Conservation (phyloP, 2,888 invertebrate species). For the Hypselothyrea guttata region DNA sequence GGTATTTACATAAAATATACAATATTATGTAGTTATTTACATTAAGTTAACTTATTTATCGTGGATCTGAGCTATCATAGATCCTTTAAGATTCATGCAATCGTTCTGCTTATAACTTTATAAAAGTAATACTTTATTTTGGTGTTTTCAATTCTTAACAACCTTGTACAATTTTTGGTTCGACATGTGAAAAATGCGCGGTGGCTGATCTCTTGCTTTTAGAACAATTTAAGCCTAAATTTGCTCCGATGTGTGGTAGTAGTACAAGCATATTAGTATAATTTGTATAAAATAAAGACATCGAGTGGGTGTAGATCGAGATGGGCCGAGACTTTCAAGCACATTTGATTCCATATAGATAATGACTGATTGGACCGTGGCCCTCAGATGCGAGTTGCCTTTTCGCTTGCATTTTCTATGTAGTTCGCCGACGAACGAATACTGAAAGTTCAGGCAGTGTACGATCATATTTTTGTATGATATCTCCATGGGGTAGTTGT, state of each 20-base stretch:
- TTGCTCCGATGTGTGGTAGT: constrained; percentile 11
- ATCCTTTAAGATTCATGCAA: too few relatives aligned
- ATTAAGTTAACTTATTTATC: too few relatives aligned
- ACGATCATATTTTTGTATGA: constrained; percentile 1
- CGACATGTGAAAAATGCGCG: too few relatives aligned
- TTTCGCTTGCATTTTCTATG: constrained; percentile 26
- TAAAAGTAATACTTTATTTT: too few relatives aligned
- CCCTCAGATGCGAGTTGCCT: not conserved
- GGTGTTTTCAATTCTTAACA: not conserved
- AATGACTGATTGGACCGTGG: constrained; percentile 53
- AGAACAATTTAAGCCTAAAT: too few relatives aligned
- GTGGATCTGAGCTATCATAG: too few relatives aligned
- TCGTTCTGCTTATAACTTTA: too few relatives aligned
- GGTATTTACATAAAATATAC: too few relatives aligned
- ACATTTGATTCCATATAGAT: constrained; percentile 56
- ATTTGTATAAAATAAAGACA: constrained; percentile 8
- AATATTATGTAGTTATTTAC: too few relatives aligned
- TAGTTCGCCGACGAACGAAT: constrained; percentile 40
- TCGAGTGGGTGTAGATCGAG: constrained; percentile 23
- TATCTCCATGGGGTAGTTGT: constrained; percentile 30
- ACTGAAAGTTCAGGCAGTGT: constrained; percentile 49
- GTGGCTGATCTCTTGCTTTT: too few relatives aligned
- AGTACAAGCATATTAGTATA: constrained; percentile 20
- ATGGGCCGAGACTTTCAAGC: rapidly evolving
- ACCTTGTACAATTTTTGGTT: too few relatives aligned